Percentiles rank a stretch among this genome's conserved stretches.
phyloP scores from a whole-genome alignment of 2,888 invertebrate genomes.

The Callyntrura guangdongensis region DNA sequence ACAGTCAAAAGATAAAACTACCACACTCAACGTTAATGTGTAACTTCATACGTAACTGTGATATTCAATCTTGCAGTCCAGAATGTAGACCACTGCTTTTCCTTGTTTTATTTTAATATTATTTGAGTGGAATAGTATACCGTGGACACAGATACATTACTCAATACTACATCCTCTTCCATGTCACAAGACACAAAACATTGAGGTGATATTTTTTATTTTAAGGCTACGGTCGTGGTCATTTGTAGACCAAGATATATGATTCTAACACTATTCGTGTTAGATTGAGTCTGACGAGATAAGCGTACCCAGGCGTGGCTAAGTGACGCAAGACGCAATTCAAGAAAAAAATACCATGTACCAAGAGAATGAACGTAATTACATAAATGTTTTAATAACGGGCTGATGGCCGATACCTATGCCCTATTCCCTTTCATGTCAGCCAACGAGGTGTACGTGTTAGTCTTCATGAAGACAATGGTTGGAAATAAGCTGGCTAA shows the following conservation, averaged over 20 bases:
- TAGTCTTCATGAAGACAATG: constrained; percentile 48
- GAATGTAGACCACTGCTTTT: background rate
- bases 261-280: background rate
- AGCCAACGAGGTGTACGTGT: constrained; percentile 36
- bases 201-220: background rate
- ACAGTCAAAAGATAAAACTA: too few species aligned
- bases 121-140: background rate
- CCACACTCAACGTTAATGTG: too few species aligned
- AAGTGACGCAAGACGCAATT: constrained; percentile 44
- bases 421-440: background rate
- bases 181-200: background rate
- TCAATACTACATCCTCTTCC: background rate
- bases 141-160: background rate
- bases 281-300: background rate
- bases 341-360: background rate
- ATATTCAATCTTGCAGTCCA: too few species aligned
- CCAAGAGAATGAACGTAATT: constrained; percentile 37
- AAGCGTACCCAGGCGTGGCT: constrained; percentile 58
- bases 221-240: constrained; percentile 14
- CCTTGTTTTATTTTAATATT: background rate
- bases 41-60: too few species aligned
- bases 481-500: constrained; percentile 24
- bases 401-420: background rate
- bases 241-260: background rate
- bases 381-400: background rate